Base-by-base conservation (phyloP, 1,140 invertebrate genomes). In the Eurosta solidaginis region DNA sequence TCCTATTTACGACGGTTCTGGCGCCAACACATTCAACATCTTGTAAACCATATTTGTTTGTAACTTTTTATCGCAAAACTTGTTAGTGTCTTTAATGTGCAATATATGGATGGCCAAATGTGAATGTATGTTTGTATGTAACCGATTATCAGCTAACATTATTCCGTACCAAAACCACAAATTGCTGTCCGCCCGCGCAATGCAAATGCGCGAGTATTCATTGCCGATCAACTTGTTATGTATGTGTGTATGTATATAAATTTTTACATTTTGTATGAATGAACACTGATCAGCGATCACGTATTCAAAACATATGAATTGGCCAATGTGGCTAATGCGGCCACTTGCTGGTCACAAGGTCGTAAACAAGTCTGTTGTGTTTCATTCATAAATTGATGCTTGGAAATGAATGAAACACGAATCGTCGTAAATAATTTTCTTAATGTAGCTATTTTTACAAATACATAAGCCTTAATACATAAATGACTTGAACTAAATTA, bases 351-450 rank as follows among this genome's bases (percentile, higher is more conserved):
- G 33, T n/a, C 33, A 68, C 36, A 40, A 68, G 59, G 59, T 68
- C n/a, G 40, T 68, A 68, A 68, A 68, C 59, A 68, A 40, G 33
- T 68, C 33, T 12, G 36, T n/a, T n/a, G n/a, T n/a, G n/a, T 68
- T 68, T 68, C 59, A 68, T 68, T 68, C 59, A 68, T 68, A 68
- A 68, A 40, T 40, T 42, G 29, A 17, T 33, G 33, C 36, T 20
- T n/a, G 14, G 33, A 10, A 68, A 9, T 68, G 59, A 68, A 68
- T 68, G 59, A 68, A 68, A 68, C 59, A 68, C 59, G 59, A 68
- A 68, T 33, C 6, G 20, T 68, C 36, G 59, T 68, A 68, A 40
- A 68, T 68, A 22, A 68, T 40, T 33, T 20, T 14, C 3, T 36
- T 40, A 68, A 68, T 33, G 20, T 4, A 17, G n/a, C 17, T 68